Conservation (phyloP, 2,113 vertebrate genomes). For the Tinamus guttatus region DNA sequence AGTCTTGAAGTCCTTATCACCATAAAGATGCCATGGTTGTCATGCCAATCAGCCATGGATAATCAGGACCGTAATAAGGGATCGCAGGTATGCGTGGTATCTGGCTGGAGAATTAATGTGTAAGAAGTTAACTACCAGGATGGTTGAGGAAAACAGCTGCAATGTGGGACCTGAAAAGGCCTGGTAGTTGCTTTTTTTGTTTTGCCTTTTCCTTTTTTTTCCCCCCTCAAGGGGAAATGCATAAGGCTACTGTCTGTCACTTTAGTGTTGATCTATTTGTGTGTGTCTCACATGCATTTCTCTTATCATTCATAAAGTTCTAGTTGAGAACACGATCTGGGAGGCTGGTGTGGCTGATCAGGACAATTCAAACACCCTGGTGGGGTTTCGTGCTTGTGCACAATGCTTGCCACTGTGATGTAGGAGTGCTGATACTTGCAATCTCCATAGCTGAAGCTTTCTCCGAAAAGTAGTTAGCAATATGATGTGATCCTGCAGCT, state of each 20-base stretch:
- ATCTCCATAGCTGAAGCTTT: neutral
- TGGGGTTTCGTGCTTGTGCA: neutral
- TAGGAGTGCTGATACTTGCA: conserved; percentile 5
- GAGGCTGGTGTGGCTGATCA: neutral
- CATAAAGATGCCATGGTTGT: conserved; percentile 18
- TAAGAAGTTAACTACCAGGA: conserved; percentile 40
- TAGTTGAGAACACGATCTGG: neutral
- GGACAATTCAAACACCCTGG: neutral
- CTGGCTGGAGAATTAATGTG: conserved; percentile 57
- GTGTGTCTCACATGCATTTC: neutral
- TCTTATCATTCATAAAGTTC: conserved; percentile 7
- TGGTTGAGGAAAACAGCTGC: conserved; percentile 14
- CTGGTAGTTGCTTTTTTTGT: neutral
- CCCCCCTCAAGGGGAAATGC: neutral
- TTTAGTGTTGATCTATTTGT: neutral
- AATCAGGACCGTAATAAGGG: conserved; percentile 18
- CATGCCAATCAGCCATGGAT: conserved; percentile 26
- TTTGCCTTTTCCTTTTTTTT: neutral
- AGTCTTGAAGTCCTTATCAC: conserved; percentile 28
- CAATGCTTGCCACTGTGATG: neutral
- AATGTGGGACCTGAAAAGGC: neutral
- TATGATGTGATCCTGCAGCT: neutral
- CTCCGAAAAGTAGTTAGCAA: conserved; percentile 20
- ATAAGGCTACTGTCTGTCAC: neutral
- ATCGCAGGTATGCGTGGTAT: conserved; percentile 65